Evolutionary conservation across 2,797 vertebrate genomes (phyloP), one percentile per base, ranked within the genome.

Genomic region (Gadopsis marmoratus): DNA sequence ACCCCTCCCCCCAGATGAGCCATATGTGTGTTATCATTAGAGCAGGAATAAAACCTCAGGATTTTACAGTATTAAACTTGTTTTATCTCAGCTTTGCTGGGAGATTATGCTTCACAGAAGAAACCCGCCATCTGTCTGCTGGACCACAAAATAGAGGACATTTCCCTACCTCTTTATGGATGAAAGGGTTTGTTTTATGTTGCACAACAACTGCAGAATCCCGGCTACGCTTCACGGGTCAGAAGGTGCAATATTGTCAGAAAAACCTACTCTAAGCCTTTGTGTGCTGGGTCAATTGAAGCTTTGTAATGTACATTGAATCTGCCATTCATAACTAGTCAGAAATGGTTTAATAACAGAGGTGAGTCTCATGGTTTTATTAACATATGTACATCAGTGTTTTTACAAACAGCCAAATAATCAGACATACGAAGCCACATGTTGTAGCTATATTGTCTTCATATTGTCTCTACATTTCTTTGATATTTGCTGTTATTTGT

Each of bases 61-160:
- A 95, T 94, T 94, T 93, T 76, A 88, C 88, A 84, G 94, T 91
- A 94, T 93, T 97, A 96, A 96, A 96, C 89, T 94, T 92, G 89
- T 95, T 95, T 97, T 96, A 97, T 95, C 94, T 96, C 94, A 95
- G 96, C 96, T 97, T 97, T 96, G 90, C 93, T 85, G 89, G 85
- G 90, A 95, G 96, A 97, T 97, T 96, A 96, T 93, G 91, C 89
- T 91, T 84, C 91, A 94, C 92, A 96, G 94, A 95, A 92, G 94
- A 94, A 96, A 95, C 89, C 92, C 92, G 83, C 96, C 96, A 97
- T 97, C 96, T 96, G 94, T 95, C 94, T 93, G 86, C 87, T 74
- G 71, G 82, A 74, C 79, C 63, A 76, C 81, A 83, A 91, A 90
- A 86, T 83, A 82, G 76, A 83, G 78, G 83, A 86, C 86, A 82